phyloP scores from a whole-genome alignment of 2,113 vertebrate genomes.

The Petroica traversi region DNA sequence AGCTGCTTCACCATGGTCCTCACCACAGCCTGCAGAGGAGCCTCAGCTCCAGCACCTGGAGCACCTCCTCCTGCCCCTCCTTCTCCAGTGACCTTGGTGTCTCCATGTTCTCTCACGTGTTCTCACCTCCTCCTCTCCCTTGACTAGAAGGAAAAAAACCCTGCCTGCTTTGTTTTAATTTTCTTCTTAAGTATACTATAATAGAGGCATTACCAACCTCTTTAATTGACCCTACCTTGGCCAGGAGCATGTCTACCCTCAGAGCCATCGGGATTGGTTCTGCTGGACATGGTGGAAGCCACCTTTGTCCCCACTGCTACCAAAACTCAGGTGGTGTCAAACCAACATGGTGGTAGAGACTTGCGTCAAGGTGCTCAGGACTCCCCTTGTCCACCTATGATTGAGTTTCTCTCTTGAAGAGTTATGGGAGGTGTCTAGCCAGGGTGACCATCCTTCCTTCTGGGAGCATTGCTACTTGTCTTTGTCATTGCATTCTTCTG shows the following conservation, averaged over 20 bases:
- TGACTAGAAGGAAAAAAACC: too few species aligned
- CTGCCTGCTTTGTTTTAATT: neutral
- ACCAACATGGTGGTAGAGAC: neutral
- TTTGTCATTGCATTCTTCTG: neutral
- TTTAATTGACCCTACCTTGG: too few species aligned
- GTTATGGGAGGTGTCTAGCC: rapidly evolving
- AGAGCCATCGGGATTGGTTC: too few species aligned
- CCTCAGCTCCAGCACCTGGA: neutral
- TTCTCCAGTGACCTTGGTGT: too few species aligned
- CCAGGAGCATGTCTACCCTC: neutral
- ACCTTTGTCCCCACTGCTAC: too few species aligned
- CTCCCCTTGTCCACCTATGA: neutral
- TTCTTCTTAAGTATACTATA: neutral
- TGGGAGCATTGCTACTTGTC: neutral
- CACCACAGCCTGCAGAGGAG: neutral
- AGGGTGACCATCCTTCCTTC: neutral
- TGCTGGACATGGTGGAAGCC: neutral
- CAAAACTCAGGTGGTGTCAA: neutral
- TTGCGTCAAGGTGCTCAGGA: neutral
- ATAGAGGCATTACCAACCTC: neutral
- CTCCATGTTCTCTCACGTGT: neutral
- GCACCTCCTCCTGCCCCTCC: neutral
- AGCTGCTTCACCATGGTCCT: neutral
- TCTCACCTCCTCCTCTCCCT: neutral
- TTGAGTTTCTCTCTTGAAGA: neutral